A percentile compares a stretch with the other conserved stretches of the same genome.
These are phyloP conservation scores for Onthophagus sagittarius DNA, from an alignment of 2,888 invertebrate species.

Conservation along the genomic window DNA sequence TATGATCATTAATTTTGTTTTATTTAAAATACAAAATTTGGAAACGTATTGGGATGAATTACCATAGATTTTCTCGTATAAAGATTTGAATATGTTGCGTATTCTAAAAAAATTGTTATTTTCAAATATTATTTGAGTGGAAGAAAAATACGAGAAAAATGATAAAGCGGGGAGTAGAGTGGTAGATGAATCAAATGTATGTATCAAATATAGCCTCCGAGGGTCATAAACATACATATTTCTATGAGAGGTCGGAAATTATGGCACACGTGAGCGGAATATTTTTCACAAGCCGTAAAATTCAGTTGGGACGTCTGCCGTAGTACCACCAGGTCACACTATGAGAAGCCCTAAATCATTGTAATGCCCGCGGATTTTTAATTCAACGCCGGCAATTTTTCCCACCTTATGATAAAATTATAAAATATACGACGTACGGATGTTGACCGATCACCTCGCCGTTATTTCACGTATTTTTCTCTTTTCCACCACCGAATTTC, in stretches of 20 bases:
- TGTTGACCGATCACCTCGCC: not conserved
- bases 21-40: not conserved
- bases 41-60: too few relatives aligned
- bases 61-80: too few relatives aligned
- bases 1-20: not conserved
- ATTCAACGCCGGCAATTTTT: not conserved
- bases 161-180: not conserved
- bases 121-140: too few relatives aligned
- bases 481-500: too few relatives aligned
- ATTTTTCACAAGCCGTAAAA: not conserved
- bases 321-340: not conserved
- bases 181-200: not conserved
- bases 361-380: not conserved
- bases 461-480: too few relatives aligned
- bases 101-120: too few relatives aligned
- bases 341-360: not conserved
- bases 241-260: not conserved
- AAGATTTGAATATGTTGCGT: too few relatives aligned
- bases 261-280: not conserved
- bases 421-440: not conserved
- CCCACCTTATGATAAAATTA: not conserved
- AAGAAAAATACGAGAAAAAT: not conserved
- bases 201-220: not conserved
- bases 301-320: not conserved
- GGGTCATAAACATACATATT: not conserved